Evolutionary conservation across 1,140 invertebrate genomes (phyloP).

Genomic region (Paramacrobiotus metropolitanus): DNA sequence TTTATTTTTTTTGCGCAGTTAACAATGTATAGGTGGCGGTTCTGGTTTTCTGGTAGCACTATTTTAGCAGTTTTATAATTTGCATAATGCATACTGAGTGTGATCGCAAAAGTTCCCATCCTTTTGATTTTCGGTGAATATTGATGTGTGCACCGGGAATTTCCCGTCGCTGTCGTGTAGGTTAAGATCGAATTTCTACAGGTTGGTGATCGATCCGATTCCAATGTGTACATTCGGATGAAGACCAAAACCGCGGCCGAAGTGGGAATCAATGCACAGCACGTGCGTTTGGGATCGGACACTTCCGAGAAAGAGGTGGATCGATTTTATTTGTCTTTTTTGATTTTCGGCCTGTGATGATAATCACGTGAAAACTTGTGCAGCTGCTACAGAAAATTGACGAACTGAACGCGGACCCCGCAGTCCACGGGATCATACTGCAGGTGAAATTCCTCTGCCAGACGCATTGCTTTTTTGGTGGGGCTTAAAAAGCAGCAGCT

Average conservation of each 20-base stretch:
- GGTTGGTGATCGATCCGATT: constrained; percentile 82
- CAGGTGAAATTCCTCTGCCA: constrained; percentile 35
- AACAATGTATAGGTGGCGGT: too few species aligned
- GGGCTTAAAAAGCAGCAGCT: not conserved
- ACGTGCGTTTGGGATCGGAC: constrained; percentile 51
- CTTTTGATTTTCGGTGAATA: too few species aligned
- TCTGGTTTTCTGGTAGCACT: too few species aligned
- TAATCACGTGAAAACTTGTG: constrained; percentile 8
- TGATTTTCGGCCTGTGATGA: not conserved
- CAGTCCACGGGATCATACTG: constrained; percentile 82
- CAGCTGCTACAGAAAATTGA: constrained; percentile 42
- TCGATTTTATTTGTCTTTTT: constrained; percentile 10
- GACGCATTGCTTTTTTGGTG: not conserved
- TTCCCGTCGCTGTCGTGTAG: too few species aligned
- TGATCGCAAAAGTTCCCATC: too few species aligned
- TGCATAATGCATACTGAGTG: too few species aligned
- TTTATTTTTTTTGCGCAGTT: too few species aligned
- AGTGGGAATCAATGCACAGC: constrained; percentile 61
- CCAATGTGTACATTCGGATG: constrained; percentile 96
- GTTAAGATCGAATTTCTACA: too few species aligned
- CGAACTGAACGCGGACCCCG: constrained; percentile 53
- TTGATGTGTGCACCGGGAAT: too few species aligned
- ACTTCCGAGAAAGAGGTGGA: constrained; percentile 58
- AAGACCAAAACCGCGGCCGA: constrained; percentile 76
- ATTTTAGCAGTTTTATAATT: too few species aligned